Base-by-base conservation (phyloP, 1,140 invertebrate genomes). In the Drosophila auraria region DNA sequence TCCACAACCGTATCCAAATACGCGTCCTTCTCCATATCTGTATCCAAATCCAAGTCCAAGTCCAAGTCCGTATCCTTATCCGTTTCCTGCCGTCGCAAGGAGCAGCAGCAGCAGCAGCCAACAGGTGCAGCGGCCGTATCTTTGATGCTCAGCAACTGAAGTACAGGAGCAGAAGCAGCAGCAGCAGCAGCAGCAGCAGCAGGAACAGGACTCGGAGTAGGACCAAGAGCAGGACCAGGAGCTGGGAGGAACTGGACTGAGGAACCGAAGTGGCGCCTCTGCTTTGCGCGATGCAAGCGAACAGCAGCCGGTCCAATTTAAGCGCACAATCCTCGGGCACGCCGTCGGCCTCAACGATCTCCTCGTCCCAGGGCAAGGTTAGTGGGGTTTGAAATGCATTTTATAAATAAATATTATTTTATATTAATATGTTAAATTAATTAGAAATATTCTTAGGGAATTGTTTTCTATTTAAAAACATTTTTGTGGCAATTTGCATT, bases 271-370 rank as follows among this genome's bases (percentile, higher is more conserved):
- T 70, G 75, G 78, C 58, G 58, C 70, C 78, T 47, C 51, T 60
- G 77, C 62, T 56, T 56, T 82, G 87, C 73, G 91, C 78, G 74
- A 92, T 92, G 91, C 91, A 92, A 91, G 87, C 82, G 70, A 92
- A 92, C 61, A 92, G 80, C 87, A 92, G 84, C 65, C 82, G 91
- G 61, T 91, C 91, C 47, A 91, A 91, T 54, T 69, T 92, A 82
- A 89, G 87, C 80, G 91, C 91, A 90, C 91, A 92, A 92, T 92
- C 91, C 79, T 92, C 91, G 78, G 91, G 91, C 77, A 92, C 91
- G 75, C 91, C 91, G 72, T 92, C 91, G 70, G 84, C 91, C 75
- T 92, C 91, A 77, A 92, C 91, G 59, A 92, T 92, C 74, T 92
- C 91, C 82, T 91, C 91, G 63, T 92, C 91, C 47, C 86, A 90